phyloP scores from a whole-genome alignment of 2,797 vertebrate genomes.

The Acipenser transmontanus region DNA sequence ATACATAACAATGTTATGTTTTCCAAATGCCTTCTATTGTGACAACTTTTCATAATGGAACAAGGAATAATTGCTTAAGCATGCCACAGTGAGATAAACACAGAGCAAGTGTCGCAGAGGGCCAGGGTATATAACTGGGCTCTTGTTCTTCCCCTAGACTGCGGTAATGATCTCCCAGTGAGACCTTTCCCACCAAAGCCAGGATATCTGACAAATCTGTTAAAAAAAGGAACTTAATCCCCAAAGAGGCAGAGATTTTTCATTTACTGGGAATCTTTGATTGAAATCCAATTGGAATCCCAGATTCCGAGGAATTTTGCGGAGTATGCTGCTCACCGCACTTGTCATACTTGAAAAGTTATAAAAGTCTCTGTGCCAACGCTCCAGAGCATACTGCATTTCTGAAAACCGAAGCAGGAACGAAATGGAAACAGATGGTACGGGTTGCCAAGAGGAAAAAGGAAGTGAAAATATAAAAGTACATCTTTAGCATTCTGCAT shows the following conservation, averaged over 20 bases:
- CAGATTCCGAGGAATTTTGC: neutral
- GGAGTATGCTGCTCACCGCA: neutral
- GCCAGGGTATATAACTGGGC: no score
- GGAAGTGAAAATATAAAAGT: slow-evolving; percentile 4
- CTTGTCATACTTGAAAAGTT: neutral
- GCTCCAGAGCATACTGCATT: neutral
- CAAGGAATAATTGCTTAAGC: no score
- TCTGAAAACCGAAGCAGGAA: neutral
- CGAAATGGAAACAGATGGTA: slow-evolving; percentile 23
- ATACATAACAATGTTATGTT: no score
- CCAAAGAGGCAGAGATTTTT: neutral
- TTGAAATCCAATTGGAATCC: slow-evolving; percentile 3
- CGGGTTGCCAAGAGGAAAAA: slow-evolving; percentile 15
- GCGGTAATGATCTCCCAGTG: neutral
- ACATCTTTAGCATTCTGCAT: neutral
- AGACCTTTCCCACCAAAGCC: no score
- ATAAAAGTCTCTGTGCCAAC: neutral
- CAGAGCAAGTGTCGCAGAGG: no score
- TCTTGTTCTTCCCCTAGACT: neutral
- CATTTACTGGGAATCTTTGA: neutral
- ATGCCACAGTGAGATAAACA: no score
- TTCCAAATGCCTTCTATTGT: no score
- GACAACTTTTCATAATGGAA: no score
- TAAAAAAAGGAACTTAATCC: slow-evolving; percentile 2
- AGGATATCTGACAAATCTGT: neutral